Base-by-base conservation (phyloP, 2,113 vertebrate genomes). In the Zosterops japonicus region DNA sequence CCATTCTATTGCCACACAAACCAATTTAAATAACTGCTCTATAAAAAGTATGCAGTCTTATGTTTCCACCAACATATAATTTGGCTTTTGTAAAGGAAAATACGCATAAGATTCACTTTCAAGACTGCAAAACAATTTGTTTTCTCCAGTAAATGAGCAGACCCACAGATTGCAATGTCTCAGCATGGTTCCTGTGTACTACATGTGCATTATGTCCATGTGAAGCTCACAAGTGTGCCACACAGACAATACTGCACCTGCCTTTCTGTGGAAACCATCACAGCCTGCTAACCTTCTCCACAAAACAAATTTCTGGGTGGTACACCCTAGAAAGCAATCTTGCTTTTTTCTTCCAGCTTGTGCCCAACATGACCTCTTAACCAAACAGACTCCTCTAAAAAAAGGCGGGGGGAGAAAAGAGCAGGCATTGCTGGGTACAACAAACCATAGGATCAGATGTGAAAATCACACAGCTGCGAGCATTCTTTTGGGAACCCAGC, bases 401-500 rank as follows among this genome's bases (percentile, higher is more conserved):
- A 25, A 24, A 15, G 29, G 9, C 3, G 4, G 2, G 1, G 4
- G 1, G 8, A 42, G 18, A 23, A 29, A 35, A 27, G 56, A 21
- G 41, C 55, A 85, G 81, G 87, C 93, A 94, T 91, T 95, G 93
- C 94, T 94, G 96, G 94, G 94, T 94, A 97, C 83, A 94, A 89
- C 93, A 97, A 98, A 97, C 87, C 80, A 90, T 88, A 96, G 97
- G 96, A 98, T 98, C 97, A 98, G 97, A 97, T 98, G 97, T 12
- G 96, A 98, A 98, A 97, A 95, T 95, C 93, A 97, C 98, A 97
- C 99, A 99, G 99, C 98, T 99, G 99, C 98, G 98, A 98, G 97
- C 98, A 98, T 99, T 99, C 99, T 99, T 99, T 98, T 98, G 98
- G 98, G 99, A 99, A 99, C 98, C 97, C 98, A 98, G 98, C 98